A percentile compares a stretch with the other conserved stretches of the same genome.
phyloP scores from a whole-genome alignment of 2,113 vertebrate species.

The Cromileptes altivelis region DNA sequence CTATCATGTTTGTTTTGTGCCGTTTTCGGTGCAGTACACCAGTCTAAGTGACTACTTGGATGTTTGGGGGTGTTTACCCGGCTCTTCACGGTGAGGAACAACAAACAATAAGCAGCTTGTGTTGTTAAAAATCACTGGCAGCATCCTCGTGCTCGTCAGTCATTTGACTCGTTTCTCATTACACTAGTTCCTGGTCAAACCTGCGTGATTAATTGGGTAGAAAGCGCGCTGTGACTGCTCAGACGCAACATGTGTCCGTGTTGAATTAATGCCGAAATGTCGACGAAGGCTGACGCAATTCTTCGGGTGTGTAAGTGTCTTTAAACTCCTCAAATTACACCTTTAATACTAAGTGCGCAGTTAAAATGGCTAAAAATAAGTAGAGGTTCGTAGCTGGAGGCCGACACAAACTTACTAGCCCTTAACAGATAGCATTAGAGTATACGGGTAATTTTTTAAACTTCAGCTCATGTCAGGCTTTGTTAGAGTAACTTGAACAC shows the following conservation, averaged over 20 bases:
- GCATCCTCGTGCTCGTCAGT: constrained; percentile 71
- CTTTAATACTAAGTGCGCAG: rapidly evolving
- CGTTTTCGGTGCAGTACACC: constrained; percentile 49
- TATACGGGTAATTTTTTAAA: neutral
- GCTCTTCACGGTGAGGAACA: constrained; percentile 72
- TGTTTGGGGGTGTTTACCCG: constrained; percentile 60
- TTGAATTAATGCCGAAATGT: neutral
- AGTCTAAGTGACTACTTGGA: constrained; percentile 54
- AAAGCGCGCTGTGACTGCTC: constrained; percentile 62
- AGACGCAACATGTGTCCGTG: constrained; percentile 71
- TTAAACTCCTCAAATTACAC: neutral
- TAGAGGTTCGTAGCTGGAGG: neutral
- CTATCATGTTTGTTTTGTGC: constrained; percentile 61
- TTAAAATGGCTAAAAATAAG: neutral
- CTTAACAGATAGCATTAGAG: neutral
- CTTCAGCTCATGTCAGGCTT: neutral
- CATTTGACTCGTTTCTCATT: constrained; percentile 77
- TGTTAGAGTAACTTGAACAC: neutral
- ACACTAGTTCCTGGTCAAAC: constrained; percentile 77
- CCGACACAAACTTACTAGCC: neutral
- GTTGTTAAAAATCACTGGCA: constrained; percentile 73
- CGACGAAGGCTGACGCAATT: rapidly evolving
- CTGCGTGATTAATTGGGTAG: constrained; percentile 75
- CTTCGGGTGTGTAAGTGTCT: rapidly evolving
- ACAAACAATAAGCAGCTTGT: constrained; percentile 76